Base-by-base conservation (phyloP, 1,140 invertebrate species). In the Drosophila nebulosa region DNA sequence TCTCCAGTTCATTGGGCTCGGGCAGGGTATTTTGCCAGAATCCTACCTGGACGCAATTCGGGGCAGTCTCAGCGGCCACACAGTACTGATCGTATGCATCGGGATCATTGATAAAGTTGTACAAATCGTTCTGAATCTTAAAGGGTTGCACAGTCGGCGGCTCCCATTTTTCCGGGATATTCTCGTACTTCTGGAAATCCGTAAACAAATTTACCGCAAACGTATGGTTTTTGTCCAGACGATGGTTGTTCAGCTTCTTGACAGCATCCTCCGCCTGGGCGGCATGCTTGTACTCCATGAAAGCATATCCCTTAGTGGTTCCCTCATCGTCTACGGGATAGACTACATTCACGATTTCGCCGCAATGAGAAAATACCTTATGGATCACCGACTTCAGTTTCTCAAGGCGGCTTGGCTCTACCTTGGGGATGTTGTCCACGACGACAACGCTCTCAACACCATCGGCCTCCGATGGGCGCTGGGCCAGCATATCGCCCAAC, bases 71-170 rank as follows among this genome's bases (percentile, higher is more conserved):
- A 81, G 95, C 95, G n/a, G 97, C 95, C 42, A 98, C 95, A 91
- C 96, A 96, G 92, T 96, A 99, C 91, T 99, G 98, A 92, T 99
- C 99, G 89, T 96, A 97, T 46, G 97, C 97, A 93, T 99, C 97
- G 9, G 96, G 95, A 84, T 99, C 98, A 79, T 97, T 94, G 2
- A 99, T 92, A 92, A 97, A 99, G 92, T 96, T 96, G 90, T 97
- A 96, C 21, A 99, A 92, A 93, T 99, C 98, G 21, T 95, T 96
- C 88, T 98, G 95, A 24, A 96, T 95, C 92, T 95, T 96, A 92
- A 98, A 99, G 0, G 96, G 95, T 77, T 97, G 95, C 2, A 97
- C 95, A 53, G 95, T 94, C 22, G 98, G 98, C 3, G 97, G 95
- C 79, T 96, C 95, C 97, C 98, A 99, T 80, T 98, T 95, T 74